phyloP scores from a whole-genome alignment of 2,113 vertebrate species.

The Spea bombifrons region DNA sequence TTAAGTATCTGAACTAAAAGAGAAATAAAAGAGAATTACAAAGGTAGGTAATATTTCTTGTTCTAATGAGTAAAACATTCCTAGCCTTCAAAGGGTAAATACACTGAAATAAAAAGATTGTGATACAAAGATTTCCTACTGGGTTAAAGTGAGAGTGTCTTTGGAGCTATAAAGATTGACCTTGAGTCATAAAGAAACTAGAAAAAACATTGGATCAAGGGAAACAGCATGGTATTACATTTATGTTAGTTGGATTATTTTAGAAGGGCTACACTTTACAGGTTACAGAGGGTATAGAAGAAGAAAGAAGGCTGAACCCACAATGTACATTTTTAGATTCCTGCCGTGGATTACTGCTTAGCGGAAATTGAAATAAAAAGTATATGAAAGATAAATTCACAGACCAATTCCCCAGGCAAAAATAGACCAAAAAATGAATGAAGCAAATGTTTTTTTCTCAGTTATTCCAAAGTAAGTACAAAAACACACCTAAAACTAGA shows the following conservation, averaged over 20 bases:
- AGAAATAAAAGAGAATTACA: too few relatives aligned
- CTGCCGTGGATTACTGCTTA: not conserved
- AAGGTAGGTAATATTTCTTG: too few relatives aligned
- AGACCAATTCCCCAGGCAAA: not conserved
- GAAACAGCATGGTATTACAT: slow-evolving; percentile 26
- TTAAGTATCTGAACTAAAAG: too few relatives aligned
- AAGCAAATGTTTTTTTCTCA: not conserved
- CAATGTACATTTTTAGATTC: slow-evolving; percentile 17
- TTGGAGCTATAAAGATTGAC: not conserved
- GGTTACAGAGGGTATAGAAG: slow-evolving; percentile 7
- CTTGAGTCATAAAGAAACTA: slow-evolving; percentile 5
- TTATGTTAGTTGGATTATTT: slow-evolving; percentile 24
- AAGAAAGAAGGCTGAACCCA: slow-evolving; percentile 26
- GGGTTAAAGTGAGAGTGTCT: not conserved
- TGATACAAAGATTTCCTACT: not conserved
- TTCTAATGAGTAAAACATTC: too few relatives aligned
- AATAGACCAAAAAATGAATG: not conserved
- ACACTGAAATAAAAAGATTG: not conserved
- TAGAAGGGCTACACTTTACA: slow-evolving; percentile 5
- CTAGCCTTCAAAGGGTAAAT: not conserved
- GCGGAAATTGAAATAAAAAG: slow-evolving; percentile 5
- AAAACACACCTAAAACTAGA: too few relatives aligned
- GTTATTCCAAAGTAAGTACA: not conserved
- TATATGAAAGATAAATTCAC: not conserved
- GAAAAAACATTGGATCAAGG: slow-evolving; percentile 14